Evolutionary conservation across 2,797 vertebrate species (phyloP).

Genomic region (Helarctos malayanus): DNA sequence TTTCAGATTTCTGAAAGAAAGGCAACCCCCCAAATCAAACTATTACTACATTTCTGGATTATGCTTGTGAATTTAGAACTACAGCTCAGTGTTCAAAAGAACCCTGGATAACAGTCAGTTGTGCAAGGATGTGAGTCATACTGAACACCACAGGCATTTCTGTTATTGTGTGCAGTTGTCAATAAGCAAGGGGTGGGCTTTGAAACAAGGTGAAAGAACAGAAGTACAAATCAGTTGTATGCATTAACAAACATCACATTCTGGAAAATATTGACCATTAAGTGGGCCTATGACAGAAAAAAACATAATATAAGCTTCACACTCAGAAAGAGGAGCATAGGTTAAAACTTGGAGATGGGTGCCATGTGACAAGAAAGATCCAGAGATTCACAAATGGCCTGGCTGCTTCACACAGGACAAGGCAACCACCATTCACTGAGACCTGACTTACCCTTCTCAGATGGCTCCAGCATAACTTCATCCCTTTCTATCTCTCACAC

Average conservation of each 20-base stretch:
- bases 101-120: conserved; percentile 78
- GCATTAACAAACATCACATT: not conserved
- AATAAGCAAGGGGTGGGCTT: conserved; percentile 75
- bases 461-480: not conserved
- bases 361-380: not conserved
- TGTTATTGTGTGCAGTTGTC: conserved; percentile 75
- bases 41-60: not conserved
- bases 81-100: conserved; percentile 78
- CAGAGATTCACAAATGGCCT: not conserved
- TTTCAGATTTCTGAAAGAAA: conserved; percentile 31
- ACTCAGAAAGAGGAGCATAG: not conserved
- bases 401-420: not conserved
- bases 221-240: not conserved
- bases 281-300: conserved; percentile 6
- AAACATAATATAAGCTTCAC: not conserved
- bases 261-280: not conserved
- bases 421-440: not conserved
- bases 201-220: conserved; percentile 67
- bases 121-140: conserved; percentile 76
- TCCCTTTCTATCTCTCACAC: not conserved
- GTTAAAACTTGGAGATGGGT: not conserved
- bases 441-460: not conserved
- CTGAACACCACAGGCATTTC: conserved; percentile 80
- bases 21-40: not conserved
- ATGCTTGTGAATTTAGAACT: not conserved